Evolutionary conservation across 2,888 invertebrate genomes (phyloP).

Genomic region (Caenorhabditis angaria): DNA sequence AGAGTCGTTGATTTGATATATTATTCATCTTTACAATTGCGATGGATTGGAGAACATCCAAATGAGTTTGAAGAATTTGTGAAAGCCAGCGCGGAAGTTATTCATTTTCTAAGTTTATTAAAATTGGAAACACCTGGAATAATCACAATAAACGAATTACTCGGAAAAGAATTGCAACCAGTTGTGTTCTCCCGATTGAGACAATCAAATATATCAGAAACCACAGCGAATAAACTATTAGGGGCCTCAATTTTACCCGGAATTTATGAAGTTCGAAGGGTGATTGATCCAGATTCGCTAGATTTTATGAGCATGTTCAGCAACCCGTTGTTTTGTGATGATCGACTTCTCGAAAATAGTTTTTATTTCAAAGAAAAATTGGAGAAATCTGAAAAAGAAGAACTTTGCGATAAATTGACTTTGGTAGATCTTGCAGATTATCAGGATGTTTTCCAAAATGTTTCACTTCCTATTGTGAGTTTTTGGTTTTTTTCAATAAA

Average conservation of each 20-base stretch:
- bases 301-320: conserved; percentile 15
- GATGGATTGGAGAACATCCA: conserved; percentile 54
- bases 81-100: conserved; percentile 38
- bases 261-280: background rate
- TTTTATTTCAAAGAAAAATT: conserved; percentile 28
- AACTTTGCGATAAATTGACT: conserved; percentile 27
- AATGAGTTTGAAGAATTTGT: conserved; percentile 41
- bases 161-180: background rate
- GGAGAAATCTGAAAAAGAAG: conserved; percentile 16
- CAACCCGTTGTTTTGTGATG: conserved; percentile 41
- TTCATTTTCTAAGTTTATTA: conserved; percentile 44
- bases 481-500: background rate
- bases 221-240: background rate
- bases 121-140: background rate
- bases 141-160: background rate
- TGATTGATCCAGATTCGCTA: conserved; percentile 3
- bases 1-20: conserved; percentile 56
- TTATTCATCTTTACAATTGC: conserved; percentile 48
- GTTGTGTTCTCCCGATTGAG: background rate
- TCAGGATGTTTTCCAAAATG: conserved; percentile 9
- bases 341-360: conserved; percentile 23
- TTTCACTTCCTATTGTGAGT: conserved; percentile 28
- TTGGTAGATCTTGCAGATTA: conserved; percentile 19
- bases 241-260: background rate
- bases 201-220: conserved; percentile 8